Evolutionary conservation across 2,797 vertebrate species (phyloP), one percentile per base, ranked within the genome.

Genomic region (Varecia variegata): DNA sequence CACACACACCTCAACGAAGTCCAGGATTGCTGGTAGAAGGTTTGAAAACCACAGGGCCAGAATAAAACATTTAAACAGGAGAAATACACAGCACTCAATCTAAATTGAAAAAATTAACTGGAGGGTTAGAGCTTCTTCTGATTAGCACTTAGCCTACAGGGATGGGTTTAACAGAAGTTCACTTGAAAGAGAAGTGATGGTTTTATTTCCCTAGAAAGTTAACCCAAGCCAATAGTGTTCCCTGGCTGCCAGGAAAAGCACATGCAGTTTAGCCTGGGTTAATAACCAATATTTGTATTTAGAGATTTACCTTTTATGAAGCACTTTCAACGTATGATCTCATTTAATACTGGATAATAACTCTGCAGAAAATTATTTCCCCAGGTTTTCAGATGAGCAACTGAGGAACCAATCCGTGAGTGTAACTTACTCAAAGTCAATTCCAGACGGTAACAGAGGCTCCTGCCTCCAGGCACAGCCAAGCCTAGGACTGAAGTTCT

Each of bases 161-260:
- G 54, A 83, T 2, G 23, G 50, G 40, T 47, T 94, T 94, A 82
- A 84, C 5, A 73, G 32, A 38, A 30, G 56, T 70, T 87, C 76
- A 89, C 60, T 8, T 58, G 45, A 80, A 93, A 96, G 82, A 71
- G 27, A 32, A 14, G n/a, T 14, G 7, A 89, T 95, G 21, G 77
- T 86, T 94, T 76, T 79, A 95, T 56, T 70, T 60, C 79, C 68
- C 38, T 58, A 90, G 85, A 89, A 95, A 94, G 82, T 73, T 73
- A 95, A 60, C 65, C 21, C 32, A 20, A 43, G 21, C 30, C 73
- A 90, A 40, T 54, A 7, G 17, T 43, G 14, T 70, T 74, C 40
- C 32, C 82, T 83, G 50, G n/a, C 38, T 93, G 30, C 45, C 52
- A 45, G 86, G 82, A 70, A 87, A 90, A 43, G 38, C n/a, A 38